A percentile compares a stretch with the other conserved stretches of the same genome.
Evolutionary conservation across 1,140 invertebrate genomes (phyloP).

Genomic region (Anadara kagoshimensis): DNA sequence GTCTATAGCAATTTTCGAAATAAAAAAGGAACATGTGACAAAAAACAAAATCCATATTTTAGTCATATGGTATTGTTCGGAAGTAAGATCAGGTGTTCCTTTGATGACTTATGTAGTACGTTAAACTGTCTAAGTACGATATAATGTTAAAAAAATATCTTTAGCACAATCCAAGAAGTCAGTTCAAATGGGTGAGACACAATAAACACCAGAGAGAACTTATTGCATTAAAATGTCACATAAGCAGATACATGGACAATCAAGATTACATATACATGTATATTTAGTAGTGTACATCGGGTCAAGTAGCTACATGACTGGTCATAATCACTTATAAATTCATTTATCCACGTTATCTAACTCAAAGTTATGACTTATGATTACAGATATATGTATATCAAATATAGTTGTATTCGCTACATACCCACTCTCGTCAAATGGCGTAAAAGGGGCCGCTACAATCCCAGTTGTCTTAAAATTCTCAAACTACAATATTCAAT

Average conservation of each 20-base stretch:
- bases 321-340: not conserved
- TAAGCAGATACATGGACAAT: not conserved
- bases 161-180: no score
- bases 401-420: not conserved
- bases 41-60: not conserved
- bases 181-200: no score
- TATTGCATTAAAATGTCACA: no score
- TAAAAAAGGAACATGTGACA: not conserved
- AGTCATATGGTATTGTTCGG: not conserved
- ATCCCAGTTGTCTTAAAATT: slow-evolving; percentile 19
- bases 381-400: not conserved
- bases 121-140: no score
- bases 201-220: no score
- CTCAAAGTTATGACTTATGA: not conserved
- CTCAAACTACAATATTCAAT: slow-evolving; percentile 14
- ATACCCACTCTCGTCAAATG: slow-evolving; percentile 24
- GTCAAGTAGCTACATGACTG: not conserved
- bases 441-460: slow-evolving; percentile 30
- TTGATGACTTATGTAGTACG: no score
- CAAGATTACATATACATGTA: not conserved
- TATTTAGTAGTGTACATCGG: not conserved
- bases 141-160: no score
- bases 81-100: no score
- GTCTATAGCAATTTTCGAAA: not conserved
- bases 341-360: not conserved